These are phyloP conservation scores for Drepana arcuata DNA, from an alignment of 1,140 invertebrate genomes.

Conservation along the genomic window DNA sequence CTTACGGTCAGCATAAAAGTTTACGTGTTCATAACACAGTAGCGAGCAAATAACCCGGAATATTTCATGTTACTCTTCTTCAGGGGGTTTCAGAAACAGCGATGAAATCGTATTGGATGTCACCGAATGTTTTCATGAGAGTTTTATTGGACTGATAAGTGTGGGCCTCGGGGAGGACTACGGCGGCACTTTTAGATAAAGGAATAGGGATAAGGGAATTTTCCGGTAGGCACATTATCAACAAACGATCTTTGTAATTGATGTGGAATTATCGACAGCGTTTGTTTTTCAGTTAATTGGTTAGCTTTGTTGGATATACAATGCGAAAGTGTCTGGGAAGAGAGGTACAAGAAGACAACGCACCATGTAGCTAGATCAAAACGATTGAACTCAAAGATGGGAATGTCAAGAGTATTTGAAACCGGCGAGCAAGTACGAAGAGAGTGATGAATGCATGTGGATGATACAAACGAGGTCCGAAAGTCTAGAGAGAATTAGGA, in stretches of 20 bases:
- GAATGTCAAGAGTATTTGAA: too few species aligned
- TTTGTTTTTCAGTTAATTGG: too few species aligned
- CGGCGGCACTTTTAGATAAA: constrained; percentile 44
- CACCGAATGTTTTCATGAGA: constrained; percentile 49
- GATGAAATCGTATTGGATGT: constrained; percentile 53
- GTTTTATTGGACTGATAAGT: constrained; percentile 60
- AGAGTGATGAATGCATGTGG: too few species aligned
- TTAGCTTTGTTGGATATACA: too few species aligned
- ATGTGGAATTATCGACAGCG: too few species aligned
- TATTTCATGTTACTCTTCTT: constrained; percentile 23
- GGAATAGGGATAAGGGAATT: background rate
- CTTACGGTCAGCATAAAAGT: constrained; percentile 13
- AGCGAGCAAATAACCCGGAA: constrained; percentile 24
- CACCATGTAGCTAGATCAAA: too few species aligned
- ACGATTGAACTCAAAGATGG: too few species aligned
- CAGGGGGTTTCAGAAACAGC: constrained; percentile 21
- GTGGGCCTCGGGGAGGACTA: constrained; percentile 34
- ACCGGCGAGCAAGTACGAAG: too few species aligned
- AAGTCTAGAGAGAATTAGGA: too few species aligned
- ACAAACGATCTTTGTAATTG: background rate
- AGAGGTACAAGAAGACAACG: too few species aligned
- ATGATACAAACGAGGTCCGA: too few species aligned
- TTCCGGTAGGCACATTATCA: background rate
- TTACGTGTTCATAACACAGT: constrained; percentile 17
- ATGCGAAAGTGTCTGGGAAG: too few species aligned